Evolutionary conservation across 2,797 vertebrate species (phyloP).

Genomic region (Falco rusticolus): DNA sequence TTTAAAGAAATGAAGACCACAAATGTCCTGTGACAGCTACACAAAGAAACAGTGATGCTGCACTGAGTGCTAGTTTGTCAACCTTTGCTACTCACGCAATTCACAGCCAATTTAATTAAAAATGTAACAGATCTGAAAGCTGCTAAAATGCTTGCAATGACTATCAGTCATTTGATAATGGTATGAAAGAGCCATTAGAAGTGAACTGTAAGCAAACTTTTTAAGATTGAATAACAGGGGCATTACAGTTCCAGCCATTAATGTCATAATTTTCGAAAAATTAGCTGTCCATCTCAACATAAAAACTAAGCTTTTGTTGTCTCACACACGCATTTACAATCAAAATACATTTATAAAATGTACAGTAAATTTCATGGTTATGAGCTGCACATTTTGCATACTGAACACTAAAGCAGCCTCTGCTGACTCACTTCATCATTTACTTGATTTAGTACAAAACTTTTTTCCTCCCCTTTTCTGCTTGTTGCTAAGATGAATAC

Average conservation of each 20-base stretch:
- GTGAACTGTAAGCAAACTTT: constrained; percentile 58
- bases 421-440: constrained; percentile 71
- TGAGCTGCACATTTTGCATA: constrained; percentile 65
- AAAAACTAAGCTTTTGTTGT: constrained; percentile 71
- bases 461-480: constrained; percentile 62
- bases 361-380: constrained; percentile 69
- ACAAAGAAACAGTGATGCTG: constrained; percentile 43
- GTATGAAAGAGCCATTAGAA: constrained; percentile 67
- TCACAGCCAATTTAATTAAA: constrained; percentile 82
- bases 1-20: constrained; percentile 65
- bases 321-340: constrained; percentile 60
- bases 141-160: constrained; percentile 69
- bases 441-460: constrained; percentile 76
- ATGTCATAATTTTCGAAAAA: constrained; percentile 63
- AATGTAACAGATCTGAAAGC: constrained; percentile 76
- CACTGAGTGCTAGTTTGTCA: constrained; percentile 68
- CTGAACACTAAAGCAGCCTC: constrained; percentile 71
- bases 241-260: constrained; percentile 74
- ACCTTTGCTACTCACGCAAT: constrained; percentile 72
- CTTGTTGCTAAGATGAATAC: constrained; percentile 69
- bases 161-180: constrained; percentile 76
- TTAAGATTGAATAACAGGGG: constrained; percentile 60
- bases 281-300: constrained; percentile 62
- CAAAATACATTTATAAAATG: constrained; percentile 71
- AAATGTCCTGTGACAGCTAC: constrained; percentile 54